A percentile compares a stretch with the other conserved stretches of the same genome.
Conservation (phyloP, 2,888 invertebrate genomes). For the Lamellibrachia columna region DNA sequence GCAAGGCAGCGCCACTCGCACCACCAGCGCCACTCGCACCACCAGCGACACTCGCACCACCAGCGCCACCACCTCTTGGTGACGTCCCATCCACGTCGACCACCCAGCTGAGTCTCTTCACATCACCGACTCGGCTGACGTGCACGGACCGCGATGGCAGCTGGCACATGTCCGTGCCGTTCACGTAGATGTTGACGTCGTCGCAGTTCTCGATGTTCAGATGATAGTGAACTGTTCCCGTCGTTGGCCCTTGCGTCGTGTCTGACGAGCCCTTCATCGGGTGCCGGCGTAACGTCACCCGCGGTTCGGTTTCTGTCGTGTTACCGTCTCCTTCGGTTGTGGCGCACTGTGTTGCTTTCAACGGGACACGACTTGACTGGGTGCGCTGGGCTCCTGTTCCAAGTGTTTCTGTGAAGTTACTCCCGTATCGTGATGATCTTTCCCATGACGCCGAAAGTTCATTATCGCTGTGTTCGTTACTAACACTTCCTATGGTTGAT, state of each 20-base stretch:
- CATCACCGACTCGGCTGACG: not conserved
- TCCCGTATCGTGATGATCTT: not conserved
- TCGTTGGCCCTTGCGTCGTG: not conserved
- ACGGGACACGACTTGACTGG: not conserved
- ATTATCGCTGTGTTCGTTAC: not conserved
- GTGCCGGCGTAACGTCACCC: not conserved
- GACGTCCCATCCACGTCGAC: not conserved
- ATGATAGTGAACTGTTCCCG: not conserved
- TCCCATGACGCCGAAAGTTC: not conserved
- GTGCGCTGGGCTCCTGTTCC: not conserved
- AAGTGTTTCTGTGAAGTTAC: not conserved
- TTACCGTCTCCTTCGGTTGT: not conserved
- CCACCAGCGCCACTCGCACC: too few species aligned
- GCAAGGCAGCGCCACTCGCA: not conserved
- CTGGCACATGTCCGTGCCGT: not conserved
- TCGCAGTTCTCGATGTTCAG: constrained; percentile 6
- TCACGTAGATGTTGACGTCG: not conserved
- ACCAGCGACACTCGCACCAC: not conserved
- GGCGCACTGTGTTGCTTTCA: not conserved
- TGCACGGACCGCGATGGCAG: constrained; percentile 10
- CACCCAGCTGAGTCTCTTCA: not conserved
- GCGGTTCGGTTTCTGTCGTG: not conserved
- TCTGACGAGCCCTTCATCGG: not conserved
- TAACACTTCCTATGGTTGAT: not conserved
- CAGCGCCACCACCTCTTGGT: not conserved